A percentile compares a stretch with the other conserved stretches of the same genome.
phyloP scores from a whole-genome alignment of 1,140 invertebrate genomes.

The Rhynchophorus ferrugineus region DNA sequence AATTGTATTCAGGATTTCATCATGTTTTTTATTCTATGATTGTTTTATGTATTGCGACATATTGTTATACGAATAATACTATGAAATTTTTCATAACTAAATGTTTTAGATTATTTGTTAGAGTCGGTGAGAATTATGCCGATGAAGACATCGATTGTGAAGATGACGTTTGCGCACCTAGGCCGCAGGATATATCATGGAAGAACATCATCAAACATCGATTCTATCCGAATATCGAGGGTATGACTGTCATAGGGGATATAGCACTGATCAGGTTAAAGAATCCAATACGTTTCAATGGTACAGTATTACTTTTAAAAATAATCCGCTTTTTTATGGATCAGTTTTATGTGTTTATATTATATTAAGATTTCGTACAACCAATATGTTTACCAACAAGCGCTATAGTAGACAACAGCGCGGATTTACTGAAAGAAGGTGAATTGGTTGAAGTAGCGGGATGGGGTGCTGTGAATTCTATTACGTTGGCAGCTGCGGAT shows the following conservation, averaged over 20 bases:
- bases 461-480: conserved; percentile 18
- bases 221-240: conserved; percentile 12
- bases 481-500: not conserved
- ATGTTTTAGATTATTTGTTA: conserved; percentile 35
- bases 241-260: conserved; percentile 30
- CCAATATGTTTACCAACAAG: conserved; percentile 23
- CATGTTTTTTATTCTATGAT: too few relatives aligned
- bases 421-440: not conserved
- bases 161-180: conserved; percentile 46
- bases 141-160: conserved; percentile 50
- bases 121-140: conserved; percentile 53
- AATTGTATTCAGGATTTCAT: too few relatives aligned
- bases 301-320: conserved; percentile 17
- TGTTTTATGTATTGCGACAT: too few relatives aligned
- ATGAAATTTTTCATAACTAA: too few relatives aligned
- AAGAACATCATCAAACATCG: conserved; percentile 45
- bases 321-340: too few relatives aligned
- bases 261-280: conserved; percentile 45
- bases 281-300: conserved; percentile 41
- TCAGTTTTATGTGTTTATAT: not conserved
- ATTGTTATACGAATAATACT: too few relatives aligned
- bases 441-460: conserved; percentile 14
- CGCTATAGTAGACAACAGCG: not conserved
- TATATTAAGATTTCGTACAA: conserved; percentile 19
- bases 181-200: conserved; percentile 47